Conservation (phyloP, 2,113 vertebrate genomes). For the Cyprinodon variegatus region DNA sequence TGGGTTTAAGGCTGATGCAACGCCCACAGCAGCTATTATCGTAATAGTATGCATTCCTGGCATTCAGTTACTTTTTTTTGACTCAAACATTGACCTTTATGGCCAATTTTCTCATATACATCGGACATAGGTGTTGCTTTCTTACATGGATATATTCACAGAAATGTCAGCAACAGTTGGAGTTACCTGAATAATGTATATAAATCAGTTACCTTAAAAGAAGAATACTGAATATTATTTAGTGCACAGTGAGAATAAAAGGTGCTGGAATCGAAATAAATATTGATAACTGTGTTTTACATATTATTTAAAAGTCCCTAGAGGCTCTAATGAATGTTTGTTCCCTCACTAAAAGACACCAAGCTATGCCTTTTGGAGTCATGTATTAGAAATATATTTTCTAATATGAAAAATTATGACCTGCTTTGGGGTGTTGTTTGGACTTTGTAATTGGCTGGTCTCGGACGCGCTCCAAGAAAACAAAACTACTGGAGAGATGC, state of each 20-base stretch:
- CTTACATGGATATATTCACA: neutral
- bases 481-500: neutral
- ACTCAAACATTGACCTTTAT: slow-evolving; percentile 33
- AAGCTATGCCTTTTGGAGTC: neutral
- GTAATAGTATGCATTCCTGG: slow-evolving; percentile 12
- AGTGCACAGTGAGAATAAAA: neutral
- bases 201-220: slow-evolving; percentile 6
- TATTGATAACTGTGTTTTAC: neutral
- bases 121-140: neutral
- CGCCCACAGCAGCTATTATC: slow-evolving; percentile 1
- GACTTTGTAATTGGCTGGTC: neutral
- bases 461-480: neutral
- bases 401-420: neutral
- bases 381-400: neutral
- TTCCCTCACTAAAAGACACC: neutral
- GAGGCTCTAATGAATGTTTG: neutral
- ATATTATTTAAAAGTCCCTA: neutral
- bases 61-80: slow-evolving; percentile 17
- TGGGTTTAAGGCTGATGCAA: slow-evolving; percentile 35
- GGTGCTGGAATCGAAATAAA: slow-evolving; percentile 1
- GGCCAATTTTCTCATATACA: neutral
- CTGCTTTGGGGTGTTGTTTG: neutral
- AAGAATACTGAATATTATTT: neutral
- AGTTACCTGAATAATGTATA: neutral
- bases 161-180: slow-evolving; percentile 19